Base-by-base conservation (phyloP, 1,140 invertebrate species). In the Drosophila persimilis region DNA sequence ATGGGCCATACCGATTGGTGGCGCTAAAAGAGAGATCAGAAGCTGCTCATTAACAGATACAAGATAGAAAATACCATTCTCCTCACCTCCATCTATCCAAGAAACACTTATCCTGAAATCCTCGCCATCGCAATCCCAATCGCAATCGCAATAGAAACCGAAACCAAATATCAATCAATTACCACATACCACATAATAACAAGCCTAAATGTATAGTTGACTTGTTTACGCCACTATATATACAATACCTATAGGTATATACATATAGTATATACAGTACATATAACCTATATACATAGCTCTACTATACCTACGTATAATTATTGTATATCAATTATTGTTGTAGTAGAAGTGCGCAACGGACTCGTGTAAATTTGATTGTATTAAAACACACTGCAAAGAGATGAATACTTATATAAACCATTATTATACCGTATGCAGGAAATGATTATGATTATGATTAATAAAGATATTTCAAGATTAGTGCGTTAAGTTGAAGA, bases 311-410 rank as follows among this genome's bases (percentile, higher is more conserved):
- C 24, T 5, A 26, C 24, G 24, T 5, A 26, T 26, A 74, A 71
- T 66, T 77, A 80, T 75, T 80, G 74, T 85, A 88, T 74, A 88
- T 85, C 81, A 86, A 85, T 81, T 86, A 85, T 81, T 85, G 81
- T 85, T 78, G 81, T 85, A 85, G 81, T 71, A 61, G 35, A 55
- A 71, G 52, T 45, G 29, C 15, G 35, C 56, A 61, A 75, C 57
- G 72, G 78, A 86, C 70, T 81, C 53, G 83, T 86, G 81, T 88
- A 88, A 81, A 88, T 81, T 86, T 88, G 54, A 88, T 88, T 86
- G 81, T 86, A 86, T 81, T 88, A 88, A 77, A 78, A 43, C 35
- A 58, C 46, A 59, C 46, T 55, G 72, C 76, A 60, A 73, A 56
- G 59, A 57, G 63, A 63, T 13, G 74, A 81, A 77, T 74, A 85